Percentiles rank a stretch among this genome's conserved stretches.
These are phyloP conservation scores for Buteo buteo DNA, from an alignment of 2,113 vertebrate genomes.

Conservation along the genomic window DNA sequence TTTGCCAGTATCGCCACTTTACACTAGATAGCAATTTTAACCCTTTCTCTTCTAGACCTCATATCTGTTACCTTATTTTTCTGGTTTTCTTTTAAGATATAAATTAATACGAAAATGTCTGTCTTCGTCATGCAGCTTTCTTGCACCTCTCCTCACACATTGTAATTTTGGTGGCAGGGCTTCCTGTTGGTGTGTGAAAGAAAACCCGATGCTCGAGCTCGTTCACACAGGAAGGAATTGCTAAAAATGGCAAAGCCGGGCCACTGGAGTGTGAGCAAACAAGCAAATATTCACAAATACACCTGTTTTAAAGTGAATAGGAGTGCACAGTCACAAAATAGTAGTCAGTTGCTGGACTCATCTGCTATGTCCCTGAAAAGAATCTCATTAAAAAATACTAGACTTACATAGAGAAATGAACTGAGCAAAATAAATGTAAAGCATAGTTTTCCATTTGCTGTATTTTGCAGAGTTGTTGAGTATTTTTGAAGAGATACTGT, in stretches of 20 bases:
- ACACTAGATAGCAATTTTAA: neutral
- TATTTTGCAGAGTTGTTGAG: neutral
- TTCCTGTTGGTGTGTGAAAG: conserved; percentile 43
- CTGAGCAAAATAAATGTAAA: neutral
- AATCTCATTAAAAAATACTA: neutral
- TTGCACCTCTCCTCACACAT: neutral
- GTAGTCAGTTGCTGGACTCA: neutral
- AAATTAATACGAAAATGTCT: neutral
- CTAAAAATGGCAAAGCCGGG: neutral
- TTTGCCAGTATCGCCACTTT: neutral
- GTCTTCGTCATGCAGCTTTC: neutral
- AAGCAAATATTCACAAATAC: neutral
- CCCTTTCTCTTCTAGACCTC: neutral
- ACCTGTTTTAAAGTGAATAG: neutral
- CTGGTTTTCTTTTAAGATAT: neutral
- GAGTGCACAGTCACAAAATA: neutral
- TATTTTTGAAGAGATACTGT: neutral
- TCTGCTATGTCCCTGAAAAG: neutral
- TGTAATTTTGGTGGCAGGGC: neutral
- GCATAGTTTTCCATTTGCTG: neutral
- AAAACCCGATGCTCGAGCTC: neutral
- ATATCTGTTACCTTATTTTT: neutral
- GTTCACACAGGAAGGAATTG: conserved; percentile 41
- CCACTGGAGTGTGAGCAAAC: neutral
- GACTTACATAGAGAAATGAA: neutral